Evolutionary conservation across 2,888 invertebrate species (phyloP), one percentile per base, ranked within the genome.

Genomic region (Miltochrista miniata): DNA sequence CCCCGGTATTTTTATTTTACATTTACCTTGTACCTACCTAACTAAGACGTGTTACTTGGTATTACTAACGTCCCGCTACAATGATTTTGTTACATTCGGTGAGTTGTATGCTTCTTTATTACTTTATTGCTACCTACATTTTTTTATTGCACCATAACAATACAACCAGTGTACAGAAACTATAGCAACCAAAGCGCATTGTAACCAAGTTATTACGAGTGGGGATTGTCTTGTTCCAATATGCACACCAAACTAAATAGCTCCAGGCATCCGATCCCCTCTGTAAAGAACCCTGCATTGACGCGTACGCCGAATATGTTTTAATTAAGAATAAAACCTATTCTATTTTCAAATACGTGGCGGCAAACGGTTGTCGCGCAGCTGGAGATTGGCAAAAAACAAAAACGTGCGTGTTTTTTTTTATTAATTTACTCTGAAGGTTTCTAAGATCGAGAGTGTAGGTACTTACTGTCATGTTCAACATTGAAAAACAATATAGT

Each of bases 141-240:
- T 24, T 24, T 24, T 34, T 35, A 10, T 29, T 35, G 24, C 12
- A 35, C 35, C 7, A 33, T 13, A 44, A 43, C 34, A 43, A 35
- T 24, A 24, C 12, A 57, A 53, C 36, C 57, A 36, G 53, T 50
- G 48, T 51, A 47, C 47, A 41, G 52, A 51, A 50, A 53, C 41
- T 51, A 46, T 39, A 42, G 49, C 40, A 53, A 12, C 52, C 48
- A 24, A 48, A 52, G 41, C 45, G 49, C 52, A 51, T 56, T 60
- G 57, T 61, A 52, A 47, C 52, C 11, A 53, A 63, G 79, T 81
- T 85, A 82, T 84, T 81, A 72, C 66, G 79, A 72, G 74, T 83
- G 81, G 74, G 79, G 83, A 85, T 84, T 82, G 83, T 85, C 87
- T 87, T 85, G 79, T 80, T 76, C 80, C 87, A 85, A 87, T 87